Base-by-base conservation (phyloP, 2,113 vertebrate species). In the Mesembrinibis cayennensis region DNA sequence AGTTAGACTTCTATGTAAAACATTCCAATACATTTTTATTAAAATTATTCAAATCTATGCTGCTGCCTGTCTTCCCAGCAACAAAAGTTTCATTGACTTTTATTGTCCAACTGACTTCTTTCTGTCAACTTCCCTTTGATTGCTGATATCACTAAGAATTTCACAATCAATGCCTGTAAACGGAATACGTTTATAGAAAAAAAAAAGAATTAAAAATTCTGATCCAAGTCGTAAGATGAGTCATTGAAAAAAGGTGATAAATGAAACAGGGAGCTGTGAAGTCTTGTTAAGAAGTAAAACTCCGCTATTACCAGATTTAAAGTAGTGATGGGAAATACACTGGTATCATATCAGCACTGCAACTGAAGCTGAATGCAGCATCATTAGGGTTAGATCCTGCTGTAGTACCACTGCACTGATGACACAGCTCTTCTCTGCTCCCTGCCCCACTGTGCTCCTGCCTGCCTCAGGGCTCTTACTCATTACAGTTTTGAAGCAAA, bases 1-100 rank as follows among this genome's bases (percentile, higher is more conserved):
- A 45, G 2, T 3, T 47, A 63, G 19, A n/a, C 1, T 61, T 82
- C 10, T 47, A 20, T 0, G 1, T 52, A 53, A 67, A 93, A 59
- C 0, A 40, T 70, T 72, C 8, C 32, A 40, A 40, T 13, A 18
- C 0, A 53, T 44, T 85, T 92, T 73, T 59, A 73, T 58, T 63
- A 87, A 82, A 89, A 36, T 27, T 47, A 69, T 82, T 80, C 20
- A 90, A 55, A 62, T 44, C 11, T 61, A 3, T 73, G 26, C 1
- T 81, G 13, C 10, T 85, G 1, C 4, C 16, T 61, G 12, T 78
- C 25, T 4, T 91, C 11, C 2, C 12, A 63, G 22, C 5, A 92
- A 42, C 17, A 61, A 22, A 32, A 38, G 29, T 70, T 77, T 56
- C 5, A 58, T 27, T 58, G 8, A 78, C 17, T 78, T 26, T 18